Conservation (phyloP, 2,888 invertebrate genomes). For the Dioctria rufipes region DNA sequence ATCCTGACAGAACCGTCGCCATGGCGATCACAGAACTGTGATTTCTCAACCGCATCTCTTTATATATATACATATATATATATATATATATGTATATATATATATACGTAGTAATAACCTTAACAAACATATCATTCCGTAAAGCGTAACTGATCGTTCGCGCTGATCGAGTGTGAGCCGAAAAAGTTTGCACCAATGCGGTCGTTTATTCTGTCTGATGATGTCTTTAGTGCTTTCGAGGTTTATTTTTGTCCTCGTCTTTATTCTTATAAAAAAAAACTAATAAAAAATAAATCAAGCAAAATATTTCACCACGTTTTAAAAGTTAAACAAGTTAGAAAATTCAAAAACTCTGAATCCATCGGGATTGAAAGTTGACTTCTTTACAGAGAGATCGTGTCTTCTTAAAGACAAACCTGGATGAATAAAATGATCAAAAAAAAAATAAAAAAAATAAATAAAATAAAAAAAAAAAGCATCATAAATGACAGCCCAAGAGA, state of each 20-base stretch:
- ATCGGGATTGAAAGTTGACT: conserved; percentile 50
- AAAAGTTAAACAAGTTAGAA: conserved; percentile 47
- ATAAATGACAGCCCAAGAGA: conserved; percentile 45
- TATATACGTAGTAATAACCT: conserved; percentile 1
- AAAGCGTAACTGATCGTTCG: conserved; percentile 52
- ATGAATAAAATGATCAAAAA: conserved; percentile 24
- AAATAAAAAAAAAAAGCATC: conserved; percentile 20
- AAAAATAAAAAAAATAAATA: background rate
- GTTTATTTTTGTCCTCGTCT: conserved; percentile 21
- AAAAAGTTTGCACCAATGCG: conserved; percentile 32
- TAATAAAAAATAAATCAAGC: background rate
- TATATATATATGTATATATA: too few relatives aligned
- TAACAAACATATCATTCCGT: conserved; percentile 51
- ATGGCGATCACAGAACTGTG: background rate
- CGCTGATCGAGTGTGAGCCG: conserved; percentile 34
- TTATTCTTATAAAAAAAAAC: background rate
- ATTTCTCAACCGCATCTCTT: conserved; percentile 13
- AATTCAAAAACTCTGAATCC: conserved; percentile 31
- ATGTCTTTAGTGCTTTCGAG: conserved; percentile 37
- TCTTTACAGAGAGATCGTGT: conserved; percentile 24
- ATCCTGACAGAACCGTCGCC: conserved; percentile 13
- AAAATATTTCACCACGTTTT: conserved; percentile 33
- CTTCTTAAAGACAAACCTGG: conserved; percentile 31
- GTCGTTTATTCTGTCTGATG: conserved; percentile 46
- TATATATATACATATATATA: background rate